phyloP scores from a whole-genome alignment of 2,797 vertebrate genomes.

The Falco berigora region DNA sequence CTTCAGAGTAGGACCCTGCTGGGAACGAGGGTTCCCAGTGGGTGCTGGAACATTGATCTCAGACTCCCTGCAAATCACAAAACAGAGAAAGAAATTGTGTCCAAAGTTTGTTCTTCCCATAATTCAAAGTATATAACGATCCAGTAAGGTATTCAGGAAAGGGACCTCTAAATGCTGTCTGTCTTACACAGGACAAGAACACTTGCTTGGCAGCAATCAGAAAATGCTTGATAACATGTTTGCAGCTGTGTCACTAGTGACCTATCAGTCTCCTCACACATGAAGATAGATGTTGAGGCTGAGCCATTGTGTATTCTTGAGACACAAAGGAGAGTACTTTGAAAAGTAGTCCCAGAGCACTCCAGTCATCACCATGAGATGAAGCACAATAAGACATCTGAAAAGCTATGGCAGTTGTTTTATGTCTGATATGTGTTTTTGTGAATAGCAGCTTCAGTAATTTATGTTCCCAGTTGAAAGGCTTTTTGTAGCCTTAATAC shows the following conservation, averaged over 20 bases:
- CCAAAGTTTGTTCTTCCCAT: not conserved
- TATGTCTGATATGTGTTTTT: conserved; percentile 58
- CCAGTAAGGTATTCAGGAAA: not conserved
- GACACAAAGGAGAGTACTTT: conserved; percentile 49
- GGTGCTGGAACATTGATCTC: not conserved
- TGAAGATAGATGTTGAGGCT: conserved; percentile 53
- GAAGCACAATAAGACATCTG: conserved; percentile 49
- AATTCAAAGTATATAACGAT: not conserved
- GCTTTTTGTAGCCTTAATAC: conserved; percentile 53
- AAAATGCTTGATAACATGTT: not conserved
- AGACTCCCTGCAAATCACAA: not conserved
- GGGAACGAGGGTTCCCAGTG: not conserved
- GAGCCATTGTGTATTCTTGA: conserved; percentile 30
- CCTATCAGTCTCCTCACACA: conserved; percentile 19
- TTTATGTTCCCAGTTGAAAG: conserved; percentile 52
- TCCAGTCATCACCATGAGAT: conserved; percentile 40
- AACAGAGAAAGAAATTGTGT: not conserved
- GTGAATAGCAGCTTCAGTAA: conserved; percentile 57
- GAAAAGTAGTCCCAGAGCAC: conserved; percentile 47
- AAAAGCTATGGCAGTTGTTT: conserved; percentile 65
- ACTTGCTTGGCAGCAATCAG: not conserved
- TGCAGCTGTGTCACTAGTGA: not conserved
- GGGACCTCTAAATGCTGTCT: not conserved
- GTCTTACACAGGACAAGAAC: not conserved
- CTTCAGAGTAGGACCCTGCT: not conserved